phyloP scores from a whole-genome alignment of 2,888 invertebrate genomes.

The Drosophila bunnanda region DNA sequence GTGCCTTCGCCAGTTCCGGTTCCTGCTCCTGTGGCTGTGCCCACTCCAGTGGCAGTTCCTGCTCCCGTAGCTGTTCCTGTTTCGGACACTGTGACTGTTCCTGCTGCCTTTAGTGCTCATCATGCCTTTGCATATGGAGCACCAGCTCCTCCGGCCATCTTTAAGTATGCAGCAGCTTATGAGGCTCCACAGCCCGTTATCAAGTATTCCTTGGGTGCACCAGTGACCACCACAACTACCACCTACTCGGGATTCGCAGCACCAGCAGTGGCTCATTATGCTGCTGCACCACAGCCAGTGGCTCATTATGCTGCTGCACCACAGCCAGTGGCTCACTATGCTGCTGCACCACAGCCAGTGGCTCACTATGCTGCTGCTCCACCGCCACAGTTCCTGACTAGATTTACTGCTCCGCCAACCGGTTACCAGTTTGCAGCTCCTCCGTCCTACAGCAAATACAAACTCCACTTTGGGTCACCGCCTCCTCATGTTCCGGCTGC shows the following conservation, averaged over 20 bases:
- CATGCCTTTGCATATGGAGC: constrained; percentile 30
- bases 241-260: constrained; percentile 67
- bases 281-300: constrained; percentile 17
- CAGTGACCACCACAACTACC: constrained; percentile 69
- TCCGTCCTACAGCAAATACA: constrained; percentile 25
- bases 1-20: constrained; percentile 32
- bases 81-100: constrained; percentile 47
- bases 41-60: constrained; percentile 36
- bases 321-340: constrained; percentile 7
- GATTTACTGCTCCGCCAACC: constrained; percentile 10
- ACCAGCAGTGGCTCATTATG: constrained; percentile 11
- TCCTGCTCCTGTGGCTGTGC: constrained; percentile 24
- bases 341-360: constrained; percentile 17
- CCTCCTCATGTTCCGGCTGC: constrained; percentile 36
- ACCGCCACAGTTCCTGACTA: constrained; percentile 25
- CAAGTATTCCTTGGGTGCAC: constrained; percentile 63
- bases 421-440: constrained; percentile 28
- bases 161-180: constrained; percentile 50
- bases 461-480: constrained; percentile 50
- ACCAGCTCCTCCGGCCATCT: constrained; percentile 10
- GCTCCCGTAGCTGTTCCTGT: constrained; percentile 54
- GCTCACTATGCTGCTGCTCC: constrained; percentile 27
- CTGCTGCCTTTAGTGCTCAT: constrained; percentile 20
- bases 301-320: constrained; percentile 32
- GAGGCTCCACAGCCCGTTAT: constrained; percentile 50